These are phyloP conservation scores for Eurois occulta DNA, from an alignment of 2,888 invertebrate species.

Conservation along the genomic window DNA sequence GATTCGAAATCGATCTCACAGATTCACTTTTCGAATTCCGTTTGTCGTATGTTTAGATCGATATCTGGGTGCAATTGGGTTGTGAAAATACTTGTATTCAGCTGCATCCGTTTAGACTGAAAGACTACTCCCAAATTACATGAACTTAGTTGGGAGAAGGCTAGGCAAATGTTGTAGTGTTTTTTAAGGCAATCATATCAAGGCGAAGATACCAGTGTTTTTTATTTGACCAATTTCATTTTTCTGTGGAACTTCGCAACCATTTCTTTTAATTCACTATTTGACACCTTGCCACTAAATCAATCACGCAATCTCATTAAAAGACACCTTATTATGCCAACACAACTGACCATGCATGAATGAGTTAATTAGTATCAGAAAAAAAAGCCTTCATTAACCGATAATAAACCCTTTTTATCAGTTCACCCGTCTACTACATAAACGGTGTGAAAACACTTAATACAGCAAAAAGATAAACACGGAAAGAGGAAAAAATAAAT, in stretches of 20 bases:
- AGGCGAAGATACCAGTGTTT: not conserved
- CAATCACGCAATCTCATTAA: constrained; percentile 13
- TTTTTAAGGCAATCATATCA: not conserved
- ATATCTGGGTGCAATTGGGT: not conserved
- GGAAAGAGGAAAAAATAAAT: constrained; percentile 23
- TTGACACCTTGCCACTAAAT: constrained; percentile 18
- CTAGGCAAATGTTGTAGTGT: no score
- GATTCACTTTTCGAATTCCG: not conserved
- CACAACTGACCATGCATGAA: constrained; percentile 34
- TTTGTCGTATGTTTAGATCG: not conserved
- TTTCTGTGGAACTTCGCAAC: not conserved
- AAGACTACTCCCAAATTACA: not conserved
- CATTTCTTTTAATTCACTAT: not conserved
- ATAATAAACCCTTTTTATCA: constrained; percentile 36
- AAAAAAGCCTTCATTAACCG: constrained; percentile 26
- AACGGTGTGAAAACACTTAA: constrained; percentile 49
- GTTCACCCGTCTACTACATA: constrained; percentile 10
- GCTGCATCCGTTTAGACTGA: not conserved
- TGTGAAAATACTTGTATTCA: not conserved
- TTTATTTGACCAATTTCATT: not conserved
- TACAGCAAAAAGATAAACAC: constrained; percentile 28
- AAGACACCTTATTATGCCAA: constrained; percentile 16
- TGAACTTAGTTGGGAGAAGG: not conserved
- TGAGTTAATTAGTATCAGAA: constrained; percentile 35
- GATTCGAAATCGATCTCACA: no score